phyloP scores from a whole-genome alignment of 2,113 vertebrate genomes.

The Scartelaos histophorus region DNA sequence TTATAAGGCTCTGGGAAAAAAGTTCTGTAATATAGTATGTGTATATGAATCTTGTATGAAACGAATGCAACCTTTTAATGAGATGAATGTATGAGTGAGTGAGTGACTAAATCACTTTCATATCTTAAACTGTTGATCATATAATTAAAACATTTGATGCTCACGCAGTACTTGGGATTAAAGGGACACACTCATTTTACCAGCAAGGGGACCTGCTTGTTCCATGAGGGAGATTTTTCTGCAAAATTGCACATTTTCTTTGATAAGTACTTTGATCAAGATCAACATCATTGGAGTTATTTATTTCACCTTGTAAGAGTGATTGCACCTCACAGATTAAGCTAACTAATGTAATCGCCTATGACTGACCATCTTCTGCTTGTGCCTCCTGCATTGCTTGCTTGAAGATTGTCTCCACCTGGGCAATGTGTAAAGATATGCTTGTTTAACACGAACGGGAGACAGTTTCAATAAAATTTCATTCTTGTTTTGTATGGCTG shows the following conservation, averaged over 20 bases:
- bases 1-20: slow-evolving; percentile 1
- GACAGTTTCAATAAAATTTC: slow-evolving; percentile 73
- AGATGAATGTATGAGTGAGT: slow-evolving; percentile 63
- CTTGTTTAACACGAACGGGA: slow-evolving; percentile 61
- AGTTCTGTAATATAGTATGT: slow-evolving; percentile 61
- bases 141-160: slow-evolving; percentile 29
- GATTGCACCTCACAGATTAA: background rate
- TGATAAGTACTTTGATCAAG: background rate
- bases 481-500: slow-evolving; percentile 73
- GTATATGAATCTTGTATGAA: slow-evolving; percentile 70
- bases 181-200: slow-evolving; percentile 65
- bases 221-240: slow-evolving; percentile 23
- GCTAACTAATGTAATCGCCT: background rate
- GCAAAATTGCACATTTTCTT: slow-evolving; percentile 22
- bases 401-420: slow-evolving; percentile 58
- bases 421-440: slow-evolving; percentile 65
- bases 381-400: slow-evolving; percentile 63
- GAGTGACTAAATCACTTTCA: slow-evolving; percentile 16
- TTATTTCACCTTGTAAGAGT: slow-evolving; percentile 3
- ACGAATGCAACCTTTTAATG: slow-evolving; percentile 61
- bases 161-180: slow-evolving; percentile 40
- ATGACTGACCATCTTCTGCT: slow-evolving; percentile 16
- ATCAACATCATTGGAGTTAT: background rate
- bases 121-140: background rate
- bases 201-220: slow-evolving; percentile 33